A percentile compares a stretch with the other conserved stretches of the same genome.
Evolutionary conservation across 2,797 vertebrate species (phyloP).

Genomic region (Anolis apletophallus): DNA sequence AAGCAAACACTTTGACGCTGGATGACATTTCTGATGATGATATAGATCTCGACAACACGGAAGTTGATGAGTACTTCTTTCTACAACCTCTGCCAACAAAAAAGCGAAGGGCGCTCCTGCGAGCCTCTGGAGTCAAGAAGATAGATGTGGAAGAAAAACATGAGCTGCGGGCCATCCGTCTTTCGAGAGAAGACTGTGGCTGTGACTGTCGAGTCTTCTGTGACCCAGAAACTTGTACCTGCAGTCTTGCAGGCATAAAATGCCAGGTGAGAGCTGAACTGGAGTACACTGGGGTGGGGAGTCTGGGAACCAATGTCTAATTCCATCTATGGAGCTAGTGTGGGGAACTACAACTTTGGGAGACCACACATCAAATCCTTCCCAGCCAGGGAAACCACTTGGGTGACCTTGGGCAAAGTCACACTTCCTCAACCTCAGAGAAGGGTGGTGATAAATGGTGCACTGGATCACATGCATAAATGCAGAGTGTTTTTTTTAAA

Average conservation of each 20-base stretch:
- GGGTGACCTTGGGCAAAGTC: too few species aligned
- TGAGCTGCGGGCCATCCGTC: constrained; percentile 92
- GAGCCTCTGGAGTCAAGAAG: constrained; percentile 95
- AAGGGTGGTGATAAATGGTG: too few species aligned
- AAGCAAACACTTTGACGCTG: constrained; percentile 91
- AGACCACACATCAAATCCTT: too few species aligned
- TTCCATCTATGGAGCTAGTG: neutral
- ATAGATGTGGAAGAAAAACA: constrained; percentile 99
- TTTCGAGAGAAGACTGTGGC: constrained; percentile 97
- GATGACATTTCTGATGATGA: constrained; percentile 99
- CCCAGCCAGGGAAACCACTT: too few species aligned
- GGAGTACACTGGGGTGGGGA: neutral
- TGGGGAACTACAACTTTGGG: too few species aligned
- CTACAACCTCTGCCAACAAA: constrained; percentile 98
- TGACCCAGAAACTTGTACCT: constrained; percentile 97
- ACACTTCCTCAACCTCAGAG: too few species aligned
- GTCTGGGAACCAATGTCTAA: fast-evolving
- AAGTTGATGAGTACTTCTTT: constrained; percentile 99
- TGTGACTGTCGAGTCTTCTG: constrained; percentile 97
- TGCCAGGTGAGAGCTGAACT: constrained; percentile 87
- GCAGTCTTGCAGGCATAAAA: constrained; percentile 97
- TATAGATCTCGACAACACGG: constrained; percentile 97
- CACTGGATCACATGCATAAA: too few species aligned
- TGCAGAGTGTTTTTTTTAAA: too few species aligned
- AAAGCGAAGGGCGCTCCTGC: constrained; percentile 91